Percentiles rank a stretch among this genome's conserved stretches.
Conservation (phyloP, 2,888 invertebrate species). For the Ernsta delagoae region DNA sequence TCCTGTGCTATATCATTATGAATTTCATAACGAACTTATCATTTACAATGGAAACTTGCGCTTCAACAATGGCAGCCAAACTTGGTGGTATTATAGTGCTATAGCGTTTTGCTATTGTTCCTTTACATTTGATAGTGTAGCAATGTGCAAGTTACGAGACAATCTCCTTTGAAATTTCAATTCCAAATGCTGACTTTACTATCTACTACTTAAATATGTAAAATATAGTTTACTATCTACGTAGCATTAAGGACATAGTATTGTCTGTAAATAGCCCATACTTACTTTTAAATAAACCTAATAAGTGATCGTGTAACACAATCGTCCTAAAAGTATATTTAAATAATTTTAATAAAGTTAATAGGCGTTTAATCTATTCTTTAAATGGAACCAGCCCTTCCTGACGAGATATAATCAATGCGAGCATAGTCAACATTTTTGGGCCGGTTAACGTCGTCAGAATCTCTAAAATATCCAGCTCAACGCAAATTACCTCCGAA, state of each 20-base stretch:
- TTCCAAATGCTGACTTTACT: too few species aligned
- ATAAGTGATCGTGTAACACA: too few species aligned
- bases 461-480: slow-evolving; percentile 52
- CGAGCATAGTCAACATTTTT: slow-evolving; percentile 45
- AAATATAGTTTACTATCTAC: neutral
- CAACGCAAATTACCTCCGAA: slow-evolving; percentile 54
- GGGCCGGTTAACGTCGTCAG: slow-evolving; percentile 47
- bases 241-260: too few species aligned
- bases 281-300: too few species aligned
- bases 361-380: slow-evolving; percentile 4
- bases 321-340: neutral
- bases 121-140: slow-evolving; percentile 5
- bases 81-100: slow-evolving; percentile 12
- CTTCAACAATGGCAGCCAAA: slow-evolving; percentile 16
- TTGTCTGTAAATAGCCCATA: too few species aligned
- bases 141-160: slow-evolving; percentile 13
- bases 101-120: slow-evolving; percentile 9
- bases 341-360: neutral
- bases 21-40: slow-evolving; percentile 30
- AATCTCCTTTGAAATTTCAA: slow-evolving; percentile 1
- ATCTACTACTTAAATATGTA: neutral
- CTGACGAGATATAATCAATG: slow-evolving; percentile 21
- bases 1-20: slow-evolving; percentile 6
- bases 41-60: slow-evolving; percentile 19
- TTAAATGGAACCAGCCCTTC: slow-evolving; percentile 11